Percentiles rank a stretch among this genome's conserved stretches.
phyloP scores from a whole-genome alignment of 2,113 vertebrate species.

The rat (Rattus norvegicus) region DNA sequence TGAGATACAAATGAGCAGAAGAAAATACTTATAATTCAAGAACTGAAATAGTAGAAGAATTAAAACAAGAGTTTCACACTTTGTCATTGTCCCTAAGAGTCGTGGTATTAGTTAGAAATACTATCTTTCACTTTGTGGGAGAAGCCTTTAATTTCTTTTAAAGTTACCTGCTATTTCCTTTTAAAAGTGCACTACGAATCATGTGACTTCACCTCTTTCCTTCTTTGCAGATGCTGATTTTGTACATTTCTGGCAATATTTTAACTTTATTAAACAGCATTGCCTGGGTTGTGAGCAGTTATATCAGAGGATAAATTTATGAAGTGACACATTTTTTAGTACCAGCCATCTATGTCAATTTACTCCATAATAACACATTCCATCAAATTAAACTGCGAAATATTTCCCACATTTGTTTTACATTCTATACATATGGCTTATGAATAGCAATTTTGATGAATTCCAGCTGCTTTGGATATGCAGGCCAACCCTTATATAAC shows the following conservation, averaged over 20 bases:
- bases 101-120: neutral
- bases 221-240: constrained; percentile 43
- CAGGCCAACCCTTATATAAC: constrained; percentile 56
- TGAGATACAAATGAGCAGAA: neutral
- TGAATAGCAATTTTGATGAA: constrained; percentile 78
- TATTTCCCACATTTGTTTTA: constrained; percentile 82
- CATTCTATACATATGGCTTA: constrained; percentile 79
- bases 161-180: neutral
- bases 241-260: constrained; percentile 48
- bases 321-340: constrained; percentile 74
- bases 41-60: neutral
- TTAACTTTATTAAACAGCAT: constrained; percentile 70
- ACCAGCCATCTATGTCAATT: constrained; percentile 60
- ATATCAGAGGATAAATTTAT: constrained; percentile 68
- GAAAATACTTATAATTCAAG: neutral
- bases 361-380: constrained; percentile 75
- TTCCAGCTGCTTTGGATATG: constrained; percentile 78
- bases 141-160: constrained; percentile 34
- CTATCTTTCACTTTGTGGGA: neutral
- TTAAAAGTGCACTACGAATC: neutral
- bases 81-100: neutral
- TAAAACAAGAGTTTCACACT: neutral
- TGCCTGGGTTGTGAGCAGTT: constrained; percentile 58
- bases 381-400: constrained; percentile 71
- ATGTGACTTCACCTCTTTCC: neutral